phyloP scores from a whole-genome alignment of 2,888 invertebrate genomes.

The Notocelia uddmanniana region DNA sequence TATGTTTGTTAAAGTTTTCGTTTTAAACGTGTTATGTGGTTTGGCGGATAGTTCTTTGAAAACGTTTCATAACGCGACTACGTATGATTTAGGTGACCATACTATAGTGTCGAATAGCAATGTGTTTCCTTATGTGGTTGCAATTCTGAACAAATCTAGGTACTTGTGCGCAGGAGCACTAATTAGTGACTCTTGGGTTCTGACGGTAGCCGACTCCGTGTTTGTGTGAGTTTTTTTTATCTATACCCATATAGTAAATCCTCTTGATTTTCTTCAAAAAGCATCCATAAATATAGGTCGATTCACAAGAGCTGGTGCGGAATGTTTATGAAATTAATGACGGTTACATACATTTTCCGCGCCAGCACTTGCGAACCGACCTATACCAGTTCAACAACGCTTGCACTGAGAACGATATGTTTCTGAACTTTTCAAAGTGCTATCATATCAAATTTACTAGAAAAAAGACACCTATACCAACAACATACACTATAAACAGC shows the following conservation, averaged over 20 bases:
- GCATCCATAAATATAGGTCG: too few relatives aligned
- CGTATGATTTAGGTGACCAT: conserved; percentile 58
- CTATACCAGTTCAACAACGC: too few relatives aligned
- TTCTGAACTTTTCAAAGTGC: too few relatives aligned
- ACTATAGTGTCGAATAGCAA: conserved; percentile 59
- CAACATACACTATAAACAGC: too few relatives aligned
- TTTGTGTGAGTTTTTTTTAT: conserved; percentile 62
- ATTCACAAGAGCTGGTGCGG: too few relatives aligned
- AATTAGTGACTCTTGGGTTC: conserved; percentile 69
- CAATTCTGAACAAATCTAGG: conserved; percentile 64
- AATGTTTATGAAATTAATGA: too few relatives aligned
- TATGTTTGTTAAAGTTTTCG: conserved; percentile 2
- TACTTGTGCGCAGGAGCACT: conserved; percentile 73
- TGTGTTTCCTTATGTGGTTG: conserved; percentile 70
- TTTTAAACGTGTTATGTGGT: background rate
- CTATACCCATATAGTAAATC: background rate
- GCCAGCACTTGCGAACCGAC: too few relatives aligned
- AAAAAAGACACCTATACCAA: too few relatives aligned
- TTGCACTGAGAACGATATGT: too few relatives aligned
- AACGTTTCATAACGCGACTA: background rate
- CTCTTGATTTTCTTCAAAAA: too few relatives aligned
- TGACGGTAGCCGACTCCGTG: conserved; percentile 72
- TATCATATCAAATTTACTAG: too few relatives aligned
- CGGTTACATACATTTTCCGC: too few relatives aligned
- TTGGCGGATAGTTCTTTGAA: conserved; percentile 8